Conservation (phyloP, 2,888 invertebrate genomes). For the Ernsta delagoae region DNA sequence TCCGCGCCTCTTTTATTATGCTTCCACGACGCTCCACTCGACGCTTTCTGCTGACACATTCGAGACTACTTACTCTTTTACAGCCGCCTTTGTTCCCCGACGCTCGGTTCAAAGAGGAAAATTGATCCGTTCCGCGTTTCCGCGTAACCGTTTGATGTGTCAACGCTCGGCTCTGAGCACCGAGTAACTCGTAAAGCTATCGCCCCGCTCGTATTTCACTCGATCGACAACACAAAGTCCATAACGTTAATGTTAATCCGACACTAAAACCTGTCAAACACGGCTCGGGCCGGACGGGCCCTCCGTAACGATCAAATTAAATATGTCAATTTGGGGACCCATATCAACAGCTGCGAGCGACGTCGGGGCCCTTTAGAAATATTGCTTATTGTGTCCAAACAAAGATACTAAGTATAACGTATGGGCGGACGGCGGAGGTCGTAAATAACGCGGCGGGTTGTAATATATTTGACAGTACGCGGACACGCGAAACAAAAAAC, state of each 20-base stretch:
- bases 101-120: conserved; percentile 72
- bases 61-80: conserved; percentile 78
- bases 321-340: conserved; percentile 85
- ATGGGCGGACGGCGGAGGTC: conserved; percentile 83
- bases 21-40: conserved; percentile 54
- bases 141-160: conserved; percentile 72
- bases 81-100: conserved; percentile 70
- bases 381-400: conserved; percentile 85
- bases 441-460: conserved; percentile 83
- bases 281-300: conserved; percentile 66
- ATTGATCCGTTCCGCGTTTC: conserved; percentile 70
- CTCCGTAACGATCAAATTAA: conserved; percentile 84
- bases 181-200: conserved; percentile 29
- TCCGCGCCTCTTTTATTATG: conserved; percentile 81
- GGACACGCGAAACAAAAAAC: conserved; percentile 85
- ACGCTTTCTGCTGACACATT: conserved; percentile 77
- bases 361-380: conserved; percentile 83
- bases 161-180: conserved; percentile 50
- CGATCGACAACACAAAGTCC: conserved; percentile 74
- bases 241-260: conserved; percentile 80
- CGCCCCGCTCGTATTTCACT: conserved; percentile 48
- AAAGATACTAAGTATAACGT: conserved; percentile 85
- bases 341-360: conserved; percentile 84
- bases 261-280: conserved; percentile 84
- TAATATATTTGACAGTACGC: conserved; percentile 85